Evolutionary conservation across 2,888 invertebrate genomes (phyloP), one percentile per base, ranked within the genome.

Genomic region (Agrenia bidenticulata): DNA sequence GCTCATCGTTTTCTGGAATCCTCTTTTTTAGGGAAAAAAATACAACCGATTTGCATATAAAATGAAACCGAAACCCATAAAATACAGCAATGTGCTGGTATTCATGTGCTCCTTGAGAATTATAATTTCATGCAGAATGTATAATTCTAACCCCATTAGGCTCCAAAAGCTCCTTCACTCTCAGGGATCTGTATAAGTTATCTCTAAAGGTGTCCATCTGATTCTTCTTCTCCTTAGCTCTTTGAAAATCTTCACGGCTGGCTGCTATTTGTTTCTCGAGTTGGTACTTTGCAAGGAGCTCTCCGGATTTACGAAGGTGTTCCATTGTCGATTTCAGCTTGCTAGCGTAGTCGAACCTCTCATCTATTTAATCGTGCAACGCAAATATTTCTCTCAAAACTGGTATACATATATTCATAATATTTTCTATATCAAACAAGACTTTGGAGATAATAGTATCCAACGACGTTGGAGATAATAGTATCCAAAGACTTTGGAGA

Each of bases 251-350:
- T 78, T 96, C 96, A 63, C 89, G 84, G 45, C 91, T 91, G 1
- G 95, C 94, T 0, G 96, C 95, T 63, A 93, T 92, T 26, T 92
- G 85, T 78, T 97, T 96, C 77, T 95, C 92, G 61, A 95, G 83
- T 69, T 95, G 88, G 82, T 93, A 92, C 73, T 94, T 89, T 0
- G 94, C 95, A 42, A 96, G 83, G 61, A 91, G 87, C 79, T 94
- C 93, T 0, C 96, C 96, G 0, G 92, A 92, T 67, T 88, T 87
- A 11, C 91, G 85, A 23, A 97, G 80, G 58, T 90, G 89, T 60
- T 88, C 85, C 81, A 94, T 92, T 0, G 93, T 90, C 1, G 89
- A 85, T 79, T 95, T 95, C 11, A 95, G 81, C 73, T 92, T 92
- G 63, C 94, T 88, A 0, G 95, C 96, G 81, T 92, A 94, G 79